phyloP scores from a whole-genome alignment of 2,888 invertebrate species.

The Amphimallon solstitiale region DNA sequence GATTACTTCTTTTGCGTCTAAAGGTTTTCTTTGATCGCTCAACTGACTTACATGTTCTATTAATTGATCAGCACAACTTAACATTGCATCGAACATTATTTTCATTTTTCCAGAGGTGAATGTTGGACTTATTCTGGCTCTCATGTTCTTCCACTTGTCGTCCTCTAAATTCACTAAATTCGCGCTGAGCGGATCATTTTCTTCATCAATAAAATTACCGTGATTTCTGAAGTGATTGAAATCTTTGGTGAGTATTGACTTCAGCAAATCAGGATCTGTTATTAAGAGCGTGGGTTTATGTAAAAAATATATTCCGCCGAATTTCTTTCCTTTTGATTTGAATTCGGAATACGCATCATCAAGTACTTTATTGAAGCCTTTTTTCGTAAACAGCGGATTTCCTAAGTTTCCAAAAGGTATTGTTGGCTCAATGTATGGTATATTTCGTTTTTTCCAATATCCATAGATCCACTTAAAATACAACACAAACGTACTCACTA shows the following conservation, averaged over 20 bases:
- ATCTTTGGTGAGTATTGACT: slow-evolving; percentile 66
- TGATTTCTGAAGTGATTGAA: slow-evolving; percentile 70
- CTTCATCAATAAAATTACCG: slow-evolving; percentile 55
- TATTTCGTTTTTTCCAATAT: slow-evolving; percentile 22
- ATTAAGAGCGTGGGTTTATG: slow-evolving; percentile 42
- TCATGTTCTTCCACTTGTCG: neutral
- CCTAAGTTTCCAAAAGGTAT: slow-evolving; percentile 20
- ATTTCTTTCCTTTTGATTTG: neutral
- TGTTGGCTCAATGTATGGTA: slow-evolving; percentile 13
- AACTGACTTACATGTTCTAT: neutral
- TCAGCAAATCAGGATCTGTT: slow-evolving; percentile 38
- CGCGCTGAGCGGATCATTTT: neutral
- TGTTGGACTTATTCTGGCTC: neutral
- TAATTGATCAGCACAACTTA: neutral
- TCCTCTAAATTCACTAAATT: slow-evolving; percentile 7
- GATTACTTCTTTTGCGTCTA: slow-evolving; percentile 9
- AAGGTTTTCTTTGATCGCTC: neutral
- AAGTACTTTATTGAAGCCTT: neutral
- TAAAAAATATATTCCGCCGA: slow-evolving; percentile 2
- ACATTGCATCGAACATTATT: neutral
- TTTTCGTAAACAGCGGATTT: neutral
- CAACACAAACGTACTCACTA: neutral
- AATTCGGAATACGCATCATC: slow-evolving; percentile 1
- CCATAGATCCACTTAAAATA: slow-evolving; percentile 35
- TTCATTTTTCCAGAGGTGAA: neutral